Conservation (phyloP, 2,888 invertebrate genomes). For the Cerceris rybyensis region DNA sequence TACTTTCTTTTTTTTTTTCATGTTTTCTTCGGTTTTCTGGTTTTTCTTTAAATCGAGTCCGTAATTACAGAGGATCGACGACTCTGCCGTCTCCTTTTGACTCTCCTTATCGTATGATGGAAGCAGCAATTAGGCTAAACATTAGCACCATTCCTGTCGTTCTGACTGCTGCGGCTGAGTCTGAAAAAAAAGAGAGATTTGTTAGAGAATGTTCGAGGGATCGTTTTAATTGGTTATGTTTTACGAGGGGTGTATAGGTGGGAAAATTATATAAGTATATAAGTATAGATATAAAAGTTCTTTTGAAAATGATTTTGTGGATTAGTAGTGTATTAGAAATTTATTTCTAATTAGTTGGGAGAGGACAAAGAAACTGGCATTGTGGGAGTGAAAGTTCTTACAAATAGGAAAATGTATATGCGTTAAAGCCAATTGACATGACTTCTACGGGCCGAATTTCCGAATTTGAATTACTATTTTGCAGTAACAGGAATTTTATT, state of each 20-base stretch:
- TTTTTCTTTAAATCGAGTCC: constrained; percentile 43
- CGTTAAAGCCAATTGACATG: too few species aligned
- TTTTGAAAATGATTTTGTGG: too few species aligned
- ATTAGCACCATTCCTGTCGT: constrained; percentile 66
- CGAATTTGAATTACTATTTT: too few species aligned
- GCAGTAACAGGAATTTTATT: too few species aligned
- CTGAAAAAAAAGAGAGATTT: constrained; percentile 62
- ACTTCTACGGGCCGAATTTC: too few species aligned
- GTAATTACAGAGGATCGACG: constrained; percentile 49
- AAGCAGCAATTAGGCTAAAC: constrained; percentile 65
- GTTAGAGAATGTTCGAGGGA: not conserved
- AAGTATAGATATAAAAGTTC: too few species aligned
- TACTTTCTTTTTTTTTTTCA: constrained; percentile 36
- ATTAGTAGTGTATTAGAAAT: too few species aligned
- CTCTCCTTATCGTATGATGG: constrained; percentile 74
- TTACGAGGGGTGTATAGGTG: not conserved
- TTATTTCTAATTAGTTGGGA: too few species aligned
- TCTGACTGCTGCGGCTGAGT: constrained; percentile 59
- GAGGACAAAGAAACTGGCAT: too few species aligned
- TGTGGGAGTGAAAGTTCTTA: too few species aligned
- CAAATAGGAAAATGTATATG: too few species aligned
- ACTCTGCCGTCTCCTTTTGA: constrained; percentile 22
- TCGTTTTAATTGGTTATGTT: not conserved
- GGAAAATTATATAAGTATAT: too few species aligned
- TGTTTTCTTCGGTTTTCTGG: not conserved